A percentile compares a stretch with the other conserved stretches of the same genome.
These are phyloP conservation scores for Okapia johnstoni DNA, from an alignment of 2,113 vertebrate genomes.

Conservation along the genomic window DNA sequence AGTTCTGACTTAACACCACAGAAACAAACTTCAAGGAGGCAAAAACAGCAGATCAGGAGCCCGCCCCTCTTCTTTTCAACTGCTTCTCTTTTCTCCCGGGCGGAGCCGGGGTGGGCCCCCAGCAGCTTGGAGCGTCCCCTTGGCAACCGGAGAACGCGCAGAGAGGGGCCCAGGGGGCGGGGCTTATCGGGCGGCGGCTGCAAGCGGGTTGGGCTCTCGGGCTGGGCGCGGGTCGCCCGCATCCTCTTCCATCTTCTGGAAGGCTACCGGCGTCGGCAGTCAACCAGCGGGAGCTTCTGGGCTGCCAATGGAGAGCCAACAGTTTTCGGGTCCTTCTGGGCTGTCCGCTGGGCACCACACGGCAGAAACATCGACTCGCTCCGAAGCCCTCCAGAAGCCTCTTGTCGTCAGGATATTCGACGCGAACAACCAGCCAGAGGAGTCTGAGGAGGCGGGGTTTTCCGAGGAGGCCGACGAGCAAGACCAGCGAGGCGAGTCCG, in stretches of 20 bases:
- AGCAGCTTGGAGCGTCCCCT: not conserved
- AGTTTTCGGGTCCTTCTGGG: not conserved
- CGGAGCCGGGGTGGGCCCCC: rapidly evolving
- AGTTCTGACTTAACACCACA: not conserved
- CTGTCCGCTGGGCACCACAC: not conserved
- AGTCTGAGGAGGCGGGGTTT: not conserved
- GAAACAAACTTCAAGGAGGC: not conserved
- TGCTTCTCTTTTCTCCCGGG: rapidly evolving
- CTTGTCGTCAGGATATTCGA: not conserved
- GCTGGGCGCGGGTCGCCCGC: rapidly evolving
- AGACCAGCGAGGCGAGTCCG: not conserved
- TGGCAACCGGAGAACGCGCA: not conserved
- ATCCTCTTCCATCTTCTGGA: rapidly evolving
- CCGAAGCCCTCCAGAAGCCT: not conserved
- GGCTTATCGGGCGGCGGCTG: rapidly evolving
- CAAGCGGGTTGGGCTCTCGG: rapidly evolving
- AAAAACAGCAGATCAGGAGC: not conserved
- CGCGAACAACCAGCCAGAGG: rapidly evolving
- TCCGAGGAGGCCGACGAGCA: rapidly evolving
- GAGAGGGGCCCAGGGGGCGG: rapidly evolving
- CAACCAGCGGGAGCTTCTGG: not conserved
- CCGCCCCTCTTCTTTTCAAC: rapidly evolving
- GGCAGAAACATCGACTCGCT: not conserved
- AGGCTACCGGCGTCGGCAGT: rapidly evolving
- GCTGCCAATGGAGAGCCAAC: not conserved